A percentile compares a stretch with the other conserved stretches of the same genome.
These are phyloP conservation scores for Coelopa frigida DNA, from an alignment of 1,140 invertebrate species.

Conservation along the genomic window DNA sequence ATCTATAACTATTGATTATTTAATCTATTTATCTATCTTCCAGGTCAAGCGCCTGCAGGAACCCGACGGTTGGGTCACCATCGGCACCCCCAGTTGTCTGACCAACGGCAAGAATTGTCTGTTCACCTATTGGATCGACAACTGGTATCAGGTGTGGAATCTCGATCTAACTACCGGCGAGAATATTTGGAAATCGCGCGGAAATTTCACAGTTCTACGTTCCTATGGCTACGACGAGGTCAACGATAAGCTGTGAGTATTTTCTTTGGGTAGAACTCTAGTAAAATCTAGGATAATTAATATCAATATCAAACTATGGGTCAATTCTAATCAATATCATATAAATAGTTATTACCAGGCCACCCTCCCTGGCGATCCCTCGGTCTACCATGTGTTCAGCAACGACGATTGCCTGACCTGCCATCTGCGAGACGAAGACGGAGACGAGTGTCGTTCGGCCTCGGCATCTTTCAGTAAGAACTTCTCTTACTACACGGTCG, in stretches of 20 bases:
- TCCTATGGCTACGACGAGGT: constrained; percentile 35
- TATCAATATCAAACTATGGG: too few species aligned
- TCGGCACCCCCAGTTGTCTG: constrained; percentile 28
- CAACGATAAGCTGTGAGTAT: constrained; percentile 36
- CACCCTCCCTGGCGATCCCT: constrained; percentile 23
- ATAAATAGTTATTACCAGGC: constrained; percentile 41
- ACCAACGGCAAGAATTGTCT: constrained; percentile 23
- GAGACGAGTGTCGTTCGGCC: constrained; percentile 44
- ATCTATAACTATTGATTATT: too few species aligned
- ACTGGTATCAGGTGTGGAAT: constrained; percentile 39
- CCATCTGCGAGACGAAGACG: constrained; percentile 39
- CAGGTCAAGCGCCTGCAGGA: constrained; percentile 26
- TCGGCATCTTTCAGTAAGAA: constrained; percentile 57
- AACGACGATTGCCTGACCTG: constrained; percentile 48
- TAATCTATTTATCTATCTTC: too few species aligned
- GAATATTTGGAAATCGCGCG: constrained; percentile 26
- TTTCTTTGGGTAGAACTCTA: too few species aligned
- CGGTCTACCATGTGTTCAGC: constrained; percentile 26
- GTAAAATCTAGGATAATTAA: too few species aligned
- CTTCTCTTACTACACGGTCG: constrained; percentile 59
- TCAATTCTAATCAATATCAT: too few species aligned
- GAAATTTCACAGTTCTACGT: constrained; percentile 28
- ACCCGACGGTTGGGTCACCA: constrained; percentile 32
- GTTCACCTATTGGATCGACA: constrained; percentile 33
- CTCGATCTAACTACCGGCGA: constrained; percentile 28